Conservation (phyloP, 2,113 vertebrate species). For the Bubalus kerabau region DNA sequence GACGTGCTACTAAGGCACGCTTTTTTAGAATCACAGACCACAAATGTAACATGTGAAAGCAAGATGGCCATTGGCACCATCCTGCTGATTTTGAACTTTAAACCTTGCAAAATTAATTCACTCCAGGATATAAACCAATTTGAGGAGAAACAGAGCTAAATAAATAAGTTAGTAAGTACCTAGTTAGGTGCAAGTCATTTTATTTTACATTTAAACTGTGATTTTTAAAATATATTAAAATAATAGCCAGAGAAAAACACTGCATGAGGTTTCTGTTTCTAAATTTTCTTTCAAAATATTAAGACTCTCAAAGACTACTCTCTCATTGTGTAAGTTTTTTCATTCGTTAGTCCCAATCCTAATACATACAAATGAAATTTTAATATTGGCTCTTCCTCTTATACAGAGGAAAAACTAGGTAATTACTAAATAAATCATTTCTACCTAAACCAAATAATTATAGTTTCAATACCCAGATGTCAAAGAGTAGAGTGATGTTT, state of each 20-base stretch:
- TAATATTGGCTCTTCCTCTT: not conserved
- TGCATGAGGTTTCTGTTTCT: not conserved
- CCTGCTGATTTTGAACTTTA: not conserved
- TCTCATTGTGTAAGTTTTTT: not conserved
- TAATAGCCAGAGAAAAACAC: not conserved
- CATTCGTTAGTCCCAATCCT: not conserved
- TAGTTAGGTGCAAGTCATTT: not conserved
- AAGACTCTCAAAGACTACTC: not conserved
- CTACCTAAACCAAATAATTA: not conserved
- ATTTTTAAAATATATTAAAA: not conserved
- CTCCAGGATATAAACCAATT: not conserved
- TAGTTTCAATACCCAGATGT: not conserved
- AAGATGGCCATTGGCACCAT: not conserved
- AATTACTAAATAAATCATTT: not conserved
- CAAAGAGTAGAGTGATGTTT: not conserved
- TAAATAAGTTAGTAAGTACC: not conserved
- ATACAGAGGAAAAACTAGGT: not conserved
- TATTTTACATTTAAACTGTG: not conserved
- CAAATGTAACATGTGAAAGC: not conserved
- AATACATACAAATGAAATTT: not conserved
- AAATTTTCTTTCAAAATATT: slow-evolving; percentile 25
- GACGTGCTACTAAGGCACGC: accelerated
- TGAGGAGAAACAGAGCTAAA: not conserved
- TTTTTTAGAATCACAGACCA: not conserved
- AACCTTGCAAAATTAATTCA: not conserved